These are phyloP conservation scores for Caenorhabditis sp. DNA, from an alignment of 2,888 invertebrate species.

Conservation along the genomic window DNA sequence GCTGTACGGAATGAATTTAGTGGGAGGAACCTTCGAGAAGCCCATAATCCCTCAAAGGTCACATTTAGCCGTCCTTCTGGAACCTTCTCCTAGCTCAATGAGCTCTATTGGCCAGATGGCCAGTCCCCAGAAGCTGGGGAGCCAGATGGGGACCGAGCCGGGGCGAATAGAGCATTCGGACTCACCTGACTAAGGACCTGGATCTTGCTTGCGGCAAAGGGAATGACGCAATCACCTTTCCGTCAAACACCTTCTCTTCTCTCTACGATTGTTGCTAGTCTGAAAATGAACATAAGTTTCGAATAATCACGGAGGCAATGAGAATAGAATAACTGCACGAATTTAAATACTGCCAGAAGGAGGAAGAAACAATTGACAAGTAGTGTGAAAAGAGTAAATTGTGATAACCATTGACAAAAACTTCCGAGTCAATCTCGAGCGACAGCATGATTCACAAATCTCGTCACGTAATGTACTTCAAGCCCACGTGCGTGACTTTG, in stretches of 20 bases:
- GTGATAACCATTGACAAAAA: no score
- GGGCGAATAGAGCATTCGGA: no score
- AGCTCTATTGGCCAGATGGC: constrained; percentile 1
- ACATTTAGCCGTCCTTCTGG: no score
- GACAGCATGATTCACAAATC: constrained; percentile 11
- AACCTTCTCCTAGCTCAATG: no score
- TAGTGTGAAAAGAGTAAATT: no score
- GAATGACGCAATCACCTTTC: constrained; percentile 36
- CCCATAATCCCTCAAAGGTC: no score
- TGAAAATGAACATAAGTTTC: no score
- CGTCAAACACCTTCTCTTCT: constrained; percentile 46
- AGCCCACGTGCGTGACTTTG: constrained; percentile 29
- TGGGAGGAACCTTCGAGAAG: no score
- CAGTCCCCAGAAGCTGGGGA: neutral
- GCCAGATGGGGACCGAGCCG: neutral
- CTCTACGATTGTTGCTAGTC: constrained; percentile 49
- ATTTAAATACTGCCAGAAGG: neutral
- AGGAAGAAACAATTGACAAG: no score
- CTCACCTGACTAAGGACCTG: constrained; percentile 49
- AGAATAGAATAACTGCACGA: neutral
- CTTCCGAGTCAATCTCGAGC: no score
- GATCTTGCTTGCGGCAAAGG: constrained; percentile 40
- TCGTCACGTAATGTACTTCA: constrained; percentile 23
- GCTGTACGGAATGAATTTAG: no score
- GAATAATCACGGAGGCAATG: no score